phyloP scores from a whole-genome alignment of 2,888 invertebrate species.

The Sycophila texana region DNA sequence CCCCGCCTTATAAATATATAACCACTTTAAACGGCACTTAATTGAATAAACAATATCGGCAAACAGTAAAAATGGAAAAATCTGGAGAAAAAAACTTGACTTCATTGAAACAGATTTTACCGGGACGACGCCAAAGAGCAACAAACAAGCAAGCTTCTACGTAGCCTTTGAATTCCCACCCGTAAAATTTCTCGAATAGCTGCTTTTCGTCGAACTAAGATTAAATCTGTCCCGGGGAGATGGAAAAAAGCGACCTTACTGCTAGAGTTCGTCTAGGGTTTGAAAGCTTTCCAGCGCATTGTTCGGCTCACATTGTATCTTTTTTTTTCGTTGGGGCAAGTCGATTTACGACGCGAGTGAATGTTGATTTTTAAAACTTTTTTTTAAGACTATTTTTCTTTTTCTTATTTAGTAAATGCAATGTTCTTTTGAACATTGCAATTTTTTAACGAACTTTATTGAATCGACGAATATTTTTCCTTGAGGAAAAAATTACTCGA shows the following conservation, averaged over 20 bases:
- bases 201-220: background rate
- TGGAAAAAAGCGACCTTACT: background rate
- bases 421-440: too few species aligned
- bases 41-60: too few species aligned
- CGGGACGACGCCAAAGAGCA: background rate
- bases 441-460: too few species aligned
- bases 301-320: slow-evolving; percentile 26
- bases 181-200: background rate
- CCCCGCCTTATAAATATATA: too few species aligned
- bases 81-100: too few species aligned
- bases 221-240: background rate
- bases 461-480: too few species aligned
- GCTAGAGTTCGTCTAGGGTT: background rate
- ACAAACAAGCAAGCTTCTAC: background rate
- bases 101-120: too few species aligned
- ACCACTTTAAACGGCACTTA: too few species aligned
- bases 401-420: background rate
- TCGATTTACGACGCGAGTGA: background rate
- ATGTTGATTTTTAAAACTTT: slow-evolving; percentile 18
- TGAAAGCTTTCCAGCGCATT: slow-evolving; percentile 31
- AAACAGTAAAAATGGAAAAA: too few species aligned
- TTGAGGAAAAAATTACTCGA: too few species aligned
- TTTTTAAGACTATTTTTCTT: background rate
- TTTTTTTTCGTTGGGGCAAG: slow-evolving; percentile 7
- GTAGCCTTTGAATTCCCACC: background rate